These are phyloP conservation scores for Hermodice carunculata DNA, from an alignment of 2,888 invertebrate genomes.

Conservation along the genomic window DNA sequence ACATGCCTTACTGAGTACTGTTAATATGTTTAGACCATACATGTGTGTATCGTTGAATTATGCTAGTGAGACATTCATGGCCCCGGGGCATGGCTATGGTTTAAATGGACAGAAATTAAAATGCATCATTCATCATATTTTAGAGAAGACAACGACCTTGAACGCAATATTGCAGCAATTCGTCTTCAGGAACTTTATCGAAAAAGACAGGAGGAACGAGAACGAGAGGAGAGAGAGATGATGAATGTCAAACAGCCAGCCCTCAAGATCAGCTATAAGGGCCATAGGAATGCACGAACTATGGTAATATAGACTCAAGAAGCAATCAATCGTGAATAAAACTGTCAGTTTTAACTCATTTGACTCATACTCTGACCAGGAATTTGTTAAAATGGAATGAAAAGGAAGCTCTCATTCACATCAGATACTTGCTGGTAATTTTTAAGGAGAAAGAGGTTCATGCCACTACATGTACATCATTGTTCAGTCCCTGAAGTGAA, in stretches of 20 bases:
- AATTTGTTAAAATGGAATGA: too few species aligned
- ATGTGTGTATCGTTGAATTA: background rate
- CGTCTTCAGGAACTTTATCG: conserved; percentile 61
- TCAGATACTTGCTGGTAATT: too few species aligned
- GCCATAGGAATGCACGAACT: conserved; percentile 82
- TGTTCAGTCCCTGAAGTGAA: too few species aligned
- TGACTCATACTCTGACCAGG: too few species aligned
- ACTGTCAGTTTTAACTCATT: too few species aligned
- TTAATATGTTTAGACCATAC: background rate
- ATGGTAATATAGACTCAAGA: too few species aligned
- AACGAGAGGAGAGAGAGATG: conserved; percentile 53
- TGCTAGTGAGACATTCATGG: background rate
- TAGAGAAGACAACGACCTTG: conserved; percentile 36
- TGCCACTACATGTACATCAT: too few species aligned
- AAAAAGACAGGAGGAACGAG: conserved; percentile 51
- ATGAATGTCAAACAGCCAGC: conserved; percentile 56
- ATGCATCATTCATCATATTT: background rate
- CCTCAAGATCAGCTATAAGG: conserved; percentile 79
- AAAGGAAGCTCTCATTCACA: too few species aligned
- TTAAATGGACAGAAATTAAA: too few species aligned
- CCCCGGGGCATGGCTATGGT: background rate
- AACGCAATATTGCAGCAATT: conserved; percentile 57
- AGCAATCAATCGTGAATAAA: too few species aligned
- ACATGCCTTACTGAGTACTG: too few species aligned
- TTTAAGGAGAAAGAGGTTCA: too few species aligned